phyloP scores from a whole-genome alignment of 2,888 invertebrate species.

The Priocnemis perturbator region DNA sequence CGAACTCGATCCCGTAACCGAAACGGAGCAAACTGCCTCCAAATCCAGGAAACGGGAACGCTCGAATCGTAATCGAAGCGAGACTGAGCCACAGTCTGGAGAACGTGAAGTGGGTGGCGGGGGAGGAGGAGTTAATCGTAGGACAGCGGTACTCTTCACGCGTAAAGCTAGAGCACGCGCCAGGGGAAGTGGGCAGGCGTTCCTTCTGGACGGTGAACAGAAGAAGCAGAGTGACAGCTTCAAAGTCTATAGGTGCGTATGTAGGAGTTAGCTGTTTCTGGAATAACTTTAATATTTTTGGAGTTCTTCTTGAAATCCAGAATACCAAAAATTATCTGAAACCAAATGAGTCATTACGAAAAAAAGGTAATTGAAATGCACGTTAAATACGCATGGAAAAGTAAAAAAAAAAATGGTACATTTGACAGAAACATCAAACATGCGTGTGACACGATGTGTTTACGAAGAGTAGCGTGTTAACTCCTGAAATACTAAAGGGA shows the following conservation, averaged over 20 bases:
- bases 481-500: too few relatives aligned
- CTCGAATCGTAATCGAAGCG: conserved; percentile 63
- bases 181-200: conserved; percentile 69
- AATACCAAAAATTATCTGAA: too few relatives aligned
- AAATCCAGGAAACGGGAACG: conserved; percentile 70
- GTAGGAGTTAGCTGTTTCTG: not conserved
- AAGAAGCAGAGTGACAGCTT: conserved; percentile 73
- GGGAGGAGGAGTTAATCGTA: conserved; percentile 77
- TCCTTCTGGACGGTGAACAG: conserved; percentile 55
- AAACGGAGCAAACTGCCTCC: conserved; percentile 43
- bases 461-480: too few relatives aligned
- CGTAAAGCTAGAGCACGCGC: conserved; percentile 82
- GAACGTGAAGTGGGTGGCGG: conserved; percentile 61
- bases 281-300: conserved; percentile 10
- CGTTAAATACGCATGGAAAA: too few relatives aligned
- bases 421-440: too few relatives aligned
- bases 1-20: conserved; percentile 61
- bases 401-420: too few relatives aligned
- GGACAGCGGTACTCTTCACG: conserved; percentile 87
- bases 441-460: too few relatives aligned
- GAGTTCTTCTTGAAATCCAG: not conserved
- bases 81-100: conserved; percentile 60
- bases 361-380: too few relatives aligned
- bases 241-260: conserved; percentile 66
- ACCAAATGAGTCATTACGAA: too few relatives aligned